These are phyloP conservation scores for Gerris lacustris DNA, from an alignment of 2,888 invertebrate species.

Conservation along the genomic window DNA sequence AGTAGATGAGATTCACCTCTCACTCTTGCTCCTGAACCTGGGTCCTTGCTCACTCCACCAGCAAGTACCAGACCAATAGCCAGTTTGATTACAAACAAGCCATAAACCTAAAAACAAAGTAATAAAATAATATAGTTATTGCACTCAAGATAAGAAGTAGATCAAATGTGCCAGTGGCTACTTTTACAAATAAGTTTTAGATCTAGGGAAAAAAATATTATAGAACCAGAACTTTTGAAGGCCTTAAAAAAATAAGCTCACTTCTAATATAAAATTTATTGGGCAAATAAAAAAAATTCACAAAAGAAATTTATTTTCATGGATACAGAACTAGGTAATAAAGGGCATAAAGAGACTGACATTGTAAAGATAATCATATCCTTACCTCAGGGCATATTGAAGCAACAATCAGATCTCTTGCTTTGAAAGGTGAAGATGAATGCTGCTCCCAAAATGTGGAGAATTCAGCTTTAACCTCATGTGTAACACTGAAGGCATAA, in stretches of 20 bases:
- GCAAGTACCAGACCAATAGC: slow-evolving; percentile 58
- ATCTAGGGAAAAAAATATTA: no score
- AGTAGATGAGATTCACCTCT: slow-evolving; percentile 75
- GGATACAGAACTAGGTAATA: no score
- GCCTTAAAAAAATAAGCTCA: no score
- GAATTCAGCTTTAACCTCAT: slow-evolving; percentile 58
- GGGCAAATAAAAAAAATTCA: no score
- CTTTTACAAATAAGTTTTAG: no score
- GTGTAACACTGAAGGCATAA: slow-evolving; percentile 42
- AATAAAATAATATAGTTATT: slow-evolving; percentile 16
- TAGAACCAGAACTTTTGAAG: no score
- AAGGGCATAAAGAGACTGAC: no score
- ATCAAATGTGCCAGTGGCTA: no score
- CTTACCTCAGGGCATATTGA: slow-evolving; percentile 72
- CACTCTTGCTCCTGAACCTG: slow-evolving; percentile 42
- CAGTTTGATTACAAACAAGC: slow-evolving; percentile 74
- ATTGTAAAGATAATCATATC: no score
- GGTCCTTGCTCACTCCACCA: slow-evolving; percentile 44
- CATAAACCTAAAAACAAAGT: slow-evolving; percentile 52
- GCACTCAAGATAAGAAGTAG: neutral
- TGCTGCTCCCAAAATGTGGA: slow-evolving; percentile 58
- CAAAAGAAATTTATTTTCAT: no score
- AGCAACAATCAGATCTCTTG: slow-evolving; percentile 62
- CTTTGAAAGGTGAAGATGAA: slow-evolving; percentile 50
- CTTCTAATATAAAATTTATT: no score